Percentiles rank a stretch among this genome's conserved stretches.
These are phyloP conservation scores for Diadema setosum DNA, from an alignment of 35 echinoderm and acorn worm species.

Conservation along the genomic window DNA sequence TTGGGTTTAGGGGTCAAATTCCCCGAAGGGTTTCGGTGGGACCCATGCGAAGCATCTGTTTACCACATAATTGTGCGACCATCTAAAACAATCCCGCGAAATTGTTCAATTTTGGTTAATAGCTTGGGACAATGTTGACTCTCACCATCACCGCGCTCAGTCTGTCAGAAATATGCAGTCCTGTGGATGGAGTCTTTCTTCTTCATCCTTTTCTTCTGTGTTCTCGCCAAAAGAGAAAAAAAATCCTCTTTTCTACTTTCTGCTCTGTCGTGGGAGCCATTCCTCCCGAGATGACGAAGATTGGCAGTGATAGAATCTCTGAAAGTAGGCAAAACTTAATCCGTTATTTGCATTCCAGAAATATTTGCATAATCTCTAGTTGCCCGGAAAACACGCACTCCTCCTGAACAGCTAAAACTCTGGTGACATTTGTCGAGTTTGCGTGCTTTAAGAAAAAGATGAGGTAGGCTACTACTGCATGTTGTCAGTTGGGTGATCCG, in stretches of 20 bases:
- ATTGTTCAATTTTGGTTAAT: neutral
- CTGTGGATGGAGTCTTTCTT: no score
- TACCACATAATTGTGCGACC: neutral
- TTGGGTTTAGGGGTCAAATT: slow-evolving; percentile 10
- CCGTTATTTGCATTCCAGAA: neutral
- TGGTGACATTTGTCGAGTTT: no score
- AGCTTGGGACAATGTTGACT: neutral
- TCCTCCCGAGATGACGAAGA: neutral
- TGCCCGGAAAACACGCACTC: neutral
- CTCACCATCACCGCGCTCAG: no score
- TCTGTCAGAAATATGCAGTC: no score
- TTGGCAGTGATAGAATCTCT: neutral
- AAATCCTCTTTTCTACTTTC: no score
- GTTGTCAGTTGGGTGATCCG: no score
- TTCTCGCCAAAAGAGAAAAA: no score
- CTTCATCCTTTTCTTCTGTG: no score
- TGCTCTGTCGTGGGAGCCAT: neutral
- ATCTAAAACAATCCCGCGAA: neutral
- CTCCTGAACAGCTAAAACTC: no score
- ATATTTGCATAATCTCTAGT: neutral
- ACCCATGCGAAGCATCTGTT: neutral
- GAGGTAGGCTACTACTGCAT: no score
- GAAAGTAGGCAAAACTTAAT: neutral
- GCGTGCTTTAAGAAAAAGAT: no score
- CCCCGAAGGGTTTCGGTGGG: neutral